Percentiles rank a stretch among this genome's conserved stretches.
Evolutionary conservation across 2,797 vertebrate species (phyloP).

Genomic region (Sciurus vulgaris): DNA sequence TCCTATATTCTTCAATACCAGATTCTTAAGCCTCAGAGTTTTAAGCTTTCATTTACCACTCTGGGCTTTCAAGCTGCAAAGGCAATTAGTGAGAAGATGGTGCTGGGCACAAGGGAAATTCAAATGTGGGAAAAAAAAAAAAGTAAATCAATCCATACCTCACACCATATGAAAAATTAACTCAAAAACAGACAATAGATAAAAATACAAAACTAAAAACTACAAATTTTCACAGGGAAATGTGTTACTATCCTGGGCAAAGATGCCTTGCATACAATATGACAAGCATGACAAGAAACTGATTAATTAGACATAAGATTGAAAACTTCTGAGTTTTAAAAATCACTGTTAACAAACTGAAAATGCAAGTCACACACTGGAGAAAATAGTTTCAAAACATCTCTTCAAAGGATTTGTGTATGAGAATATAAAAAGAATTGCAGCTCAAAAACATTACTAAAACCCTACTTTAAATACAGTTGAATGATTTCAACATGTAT

Average conservation of each 20-base stretch:
- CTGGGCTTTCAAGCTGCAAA: neutral
- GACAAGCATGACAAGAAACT: neutral
- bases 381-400: constrained; percentile 35
- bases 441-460: neutral
- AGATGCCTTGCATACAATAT: neutral
- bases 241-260: neutral
- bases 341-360: neutral
- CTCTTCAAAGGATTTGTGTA: neutral
- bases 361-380: neutral
- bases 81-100: neutral
- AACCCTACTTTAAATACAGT: neutral
- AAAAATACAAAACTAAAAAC: neutral
- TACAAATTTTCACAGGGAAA: neutral
- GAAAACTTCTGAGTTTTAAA: constrained; percentile 25
- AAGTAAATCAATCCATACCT: neutral
- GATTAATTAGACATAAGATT: neutral
- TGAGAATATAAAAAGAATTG: neutral
- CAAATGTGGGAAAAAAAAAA: neutral
- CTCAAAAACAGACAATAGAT: neutral
- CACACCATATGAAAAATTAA: constrained; percentile 10
- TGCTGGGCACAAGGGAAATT: neutral
- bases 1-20: neutral
- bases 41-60: constrained; percentile 46
- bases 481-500: neutral
- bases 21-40: constrained; percentile 48